A percentile compares a stretch with the other conserved stretches of the same genome.
phyloP scores from a whole-genome alignment of 2,113 vertebrate genomes.

The Rostratula benghalensis region DNA sequence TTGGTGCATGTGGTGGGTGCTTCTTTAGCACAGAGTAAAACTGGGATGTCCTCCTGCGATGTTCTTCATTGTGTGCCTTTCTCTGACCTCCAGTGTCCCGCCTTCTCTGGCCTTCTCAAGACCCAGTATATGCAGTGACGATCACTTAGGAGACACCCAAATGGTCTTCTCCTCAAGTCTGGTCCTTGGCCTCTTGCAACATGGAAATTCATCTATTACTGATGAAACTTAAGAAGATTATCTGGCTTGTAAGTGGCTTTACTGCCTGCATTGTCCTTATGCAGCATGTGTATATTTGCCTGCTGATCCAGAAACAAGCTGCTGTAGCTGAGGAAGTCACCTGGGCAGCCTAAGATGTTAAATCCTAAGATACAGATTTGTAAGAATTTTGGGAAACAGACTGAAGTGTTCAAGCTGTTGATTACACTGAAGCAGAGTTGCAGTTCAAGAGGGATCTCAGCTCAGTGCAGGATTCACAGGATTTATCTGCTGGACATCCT shows the following conservation, averaged over 20 bases:
- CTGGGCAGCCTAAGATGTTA: neutral
- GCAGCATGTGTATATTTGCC: neutral
- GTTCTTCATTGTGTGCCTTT: neutral
- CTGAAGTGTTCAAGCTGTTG: neutral
- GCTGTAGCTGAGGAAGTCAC: neutral
- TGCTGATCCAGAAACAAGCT: constrained; percentile 29
- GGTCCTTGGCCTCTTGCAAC: neutral
- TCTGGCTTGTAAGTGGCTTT: neutral
- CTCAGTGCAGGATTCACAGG: neutral
- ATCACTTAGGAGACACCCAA: neutral
- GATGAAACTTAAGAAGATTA: constrained; percentile 9
- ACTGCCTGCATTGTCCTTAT: neutral
- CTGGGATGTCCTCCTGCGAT: neutral
- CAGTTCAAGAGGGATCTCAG: neutral
- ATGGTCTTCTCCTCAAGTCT: neutral
- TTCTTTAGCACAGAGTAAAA: neutral
- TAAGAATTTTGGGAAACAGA: neutral
- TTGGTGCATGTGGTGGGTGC: neutral
- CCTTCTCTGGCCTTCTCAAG: neutral
- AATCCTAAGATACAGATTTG: neutral
- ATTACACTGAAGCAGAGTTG: neutral
- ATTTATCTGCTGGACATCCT: neutral
- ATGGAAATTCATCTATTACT: neutral
- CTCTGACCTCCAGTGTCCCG: neutral
- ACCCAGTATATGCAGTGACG: neutral